phyloP scores from a whole-genome alignment of 2,888 invertebrate genomes.

The Gonocerus acuteangulatus region DNA sequence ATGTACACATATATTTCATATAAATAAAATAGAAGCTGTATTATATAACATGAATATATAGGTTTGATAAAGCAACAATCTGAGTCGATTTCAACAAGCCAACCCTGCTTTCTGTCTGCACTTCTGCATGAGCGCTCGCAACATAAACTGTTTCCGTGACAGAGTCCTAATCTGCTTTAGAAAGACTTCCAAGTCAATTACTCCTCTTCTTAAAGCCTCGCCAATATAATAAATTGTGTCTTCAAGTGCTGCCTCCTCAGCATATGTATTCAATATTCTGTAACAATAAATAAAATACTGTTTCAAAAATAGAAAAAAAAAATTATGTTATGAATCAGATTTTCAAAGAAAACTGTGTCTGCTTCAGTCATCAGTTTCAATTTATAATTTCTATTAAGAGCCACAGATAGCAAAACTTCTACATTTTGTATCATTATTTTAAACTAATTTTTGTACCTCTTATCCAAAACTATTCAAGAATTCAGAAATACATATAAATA shows the following conservation, averaged over 20 bases:
- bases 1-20: slow-evolving; percentile 17
- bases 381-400: no score
- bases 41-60: slow-evolving; percentile 7
- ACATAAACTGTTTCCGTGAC: slow-evolving; percentile 91
- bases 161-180: slow-evolving; percentile 91
- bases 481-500: no score
- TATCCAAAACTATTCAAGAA: no score
- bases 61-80: neutral
- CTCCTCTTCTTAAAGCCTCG: slow-evolving; percentile 82
- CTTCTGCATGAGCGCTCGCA: slow-evolving; percentile 91
- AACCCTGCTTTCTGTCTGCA: slow-evolving; percentile 55
- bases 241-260: slow-evolving; percentile 95
- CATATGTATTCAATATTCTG: slow-evolving; percentile 84
- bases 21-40: slow-evolving; percentile 18
- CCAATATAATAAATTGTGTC: slow-evolving; percentile 98
- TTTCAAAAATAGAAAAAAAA: neutral
- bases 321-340: slow-evolving; percentile 7
- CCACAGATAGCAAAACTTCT: no score
- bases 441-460: no score
- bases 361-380: no score
- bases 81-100: slow-evolving; percentile 50
- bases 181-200: slow-evolving; percentile 92
- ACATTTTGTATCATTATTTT: no score
- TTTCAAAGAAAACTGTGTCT: no score
- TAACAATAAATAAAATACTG: no score